Conservation (phyloP, 2,888 invertebrate species). For the Copidosoma aretas region DNA sequence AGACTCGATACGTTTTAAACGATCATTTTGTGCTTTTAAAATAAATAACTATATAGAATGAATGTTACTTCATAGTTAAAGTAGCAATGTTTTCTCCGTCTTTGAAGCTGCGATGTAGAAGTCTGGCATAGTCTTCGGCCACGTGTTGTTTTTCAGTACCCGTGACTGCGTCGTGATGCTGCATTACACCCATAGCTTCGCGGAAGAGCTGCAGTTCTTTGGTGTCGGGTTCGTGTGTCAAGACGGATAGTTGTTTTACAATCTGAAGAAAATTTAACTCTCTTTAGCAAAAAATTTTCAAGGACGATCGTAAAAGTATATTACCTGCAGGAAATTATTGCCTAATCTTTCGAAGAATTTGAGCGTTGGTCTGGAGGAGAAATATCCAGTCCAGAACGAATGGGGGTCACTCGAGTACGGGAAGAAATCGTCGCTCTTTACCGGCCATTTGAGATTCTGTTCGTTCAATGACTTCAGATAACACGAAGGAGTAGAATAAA, state of each 20-base stretch:
- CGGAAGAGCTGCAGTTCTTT: slow-evolving; percentile 70
- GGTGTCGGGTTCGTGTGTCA: slow-evolving; percentile 65
- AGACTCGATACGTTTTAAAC: too few species aligned
- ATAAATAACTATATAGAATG: too few species aligned
- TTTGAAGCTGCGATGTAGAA: slow-evolving; percentile 73
- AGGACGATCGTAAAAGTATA: slow-evolving; percentile 11
- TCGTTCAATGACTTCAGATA: slow-evolving; percentile 82
- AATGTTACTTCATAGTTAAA: slow-evolving; percentile 67
- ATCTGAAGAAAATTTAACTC: slow-evolving; percentile 64
- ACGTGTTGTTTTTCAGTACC: slow-evolving; percentile 89
- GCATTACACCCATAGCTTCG: slow-evolving; percentile 83
- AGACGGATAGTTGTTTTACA: slow-evolving; percentile 75
- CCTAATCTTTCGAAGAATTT: slow-evolving; percentile 80
- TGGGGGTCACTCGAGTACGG: slow-evolving; percentile 88
- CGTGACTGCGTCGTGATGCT: slow-evolving; percentile 93
- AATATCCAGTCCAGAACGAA: slow-evolving; percentile 94
- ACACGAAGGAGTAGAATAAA: slow-evolving; percentile 87
- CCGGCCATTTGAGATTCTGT: slow-evolving; percentile 71
- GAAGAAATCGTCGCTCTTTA: slow-evolving; percentile 87
- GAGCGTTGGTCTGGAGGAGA: slow-evolving; percentile 80
- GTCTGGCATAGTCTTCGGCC: slow-evolving; percentile 83
- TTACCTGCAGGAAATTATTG: slow-evolving; percentile 78
- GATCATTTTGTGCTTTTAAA: background rate
- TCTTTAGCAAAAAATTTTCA: background rate
- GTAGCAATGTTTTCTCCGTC: slow-evolving; percentile 67